Evolutionary conservation across 2,888 invertebrate genomes (phyloP).

Genomic region (Drosophila mercatorum): DNA sequence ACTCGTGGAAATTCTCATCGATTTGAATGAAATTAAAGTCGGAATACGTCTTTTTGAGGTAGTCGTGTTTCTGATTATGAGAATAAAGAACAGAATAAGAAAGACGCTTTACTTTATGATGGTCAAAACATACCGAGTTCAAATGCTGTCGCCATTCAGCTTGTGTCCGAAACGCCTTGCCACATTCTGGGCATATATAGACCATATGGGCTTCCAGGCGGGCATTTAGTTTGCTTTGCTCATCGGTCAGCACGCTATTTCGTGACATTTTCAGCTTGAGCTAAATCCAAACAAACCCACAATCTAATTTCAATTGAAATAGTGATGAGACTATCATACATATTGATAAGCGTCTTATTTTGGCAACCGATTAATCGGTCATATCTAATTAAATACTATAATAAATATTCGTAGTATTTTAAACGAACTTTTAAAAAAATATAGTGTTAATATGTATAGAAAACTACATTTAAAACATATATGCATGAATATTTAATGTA

Average conservation of each 20-base stretch:
- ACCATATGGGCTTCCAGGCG: slow-evolving; percentile 78
- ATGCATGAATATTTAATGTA: not conserved
- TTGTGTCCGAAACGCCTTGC: slow-evolving; percentile 74
- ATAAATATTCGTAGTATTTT: not conserved
- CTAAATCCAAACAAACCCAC: not conserved
- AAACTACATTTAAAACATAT: not conserved
- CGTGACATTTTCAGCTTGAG: slow-evolving; percentile 46
- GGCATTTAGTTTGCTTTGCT: slow-evolving; percentile 61
- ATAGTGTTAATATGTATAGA: not conserved
- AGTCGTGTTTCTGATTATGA: slow-evolving; percentile 64
- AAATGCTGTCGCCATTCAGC: slow-evolving; percentile 79
- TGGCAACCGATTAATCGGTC: not conserved
- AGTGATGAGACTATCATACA: slow-evolving; percentile 5
- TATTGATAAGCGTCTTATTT: not conserved
- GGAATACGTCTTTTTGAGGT: slow-evolving; percentile 65
- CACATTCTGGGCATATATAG: slow-evolving; percentile 81
- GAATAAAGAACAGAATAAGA: not conserved
- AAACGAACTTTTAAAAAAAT: not conserved
- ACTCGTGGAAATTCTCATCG: slow-evolving; percentile 76
- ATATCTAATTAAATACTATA: not conserved
- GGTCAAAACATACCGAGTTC: slow-evolving; percentile 53
- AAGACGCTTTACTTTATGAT: not conserved
- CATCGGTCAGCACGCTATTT: slow-evolving; percentile 49
- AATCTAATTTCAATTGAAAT: not conserved
- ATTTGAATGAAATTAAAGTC: slow-evolving; percentile 79